Evolutionary conservation across 64 coral and sea anemone genomes (phyloP).

Genomic region (Acropora tenuis): DNA sequence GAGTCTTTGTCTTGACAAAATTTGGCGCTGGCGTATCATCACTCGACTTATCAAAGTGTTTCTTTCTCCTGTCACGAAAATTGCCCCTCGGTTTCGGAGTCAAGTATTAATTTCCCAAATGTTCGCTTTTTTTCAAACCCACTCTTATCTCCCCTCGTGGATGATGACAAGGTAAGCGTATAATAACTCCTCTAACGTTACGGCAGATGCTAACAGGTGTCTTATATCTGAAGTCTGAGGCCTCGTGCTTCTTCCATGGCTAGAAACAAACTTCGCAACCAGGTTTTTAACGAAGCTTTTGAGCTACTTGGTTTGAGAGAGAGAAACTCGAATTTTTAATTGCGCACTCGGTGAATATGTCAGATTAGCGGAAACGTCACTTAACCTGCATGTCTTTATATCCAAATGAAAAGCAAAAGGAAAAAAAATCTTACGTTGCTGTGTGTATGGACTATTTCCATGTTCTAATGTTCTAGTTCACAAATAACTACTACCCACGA

Average conservation of each 20-base stretch:
- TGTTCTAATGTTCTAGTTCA: too few relatives aligned
- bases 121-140: not conserved
- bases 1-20: not conserved
- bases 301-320: too few relatives aligned
- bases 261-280: too few relatives aligned
- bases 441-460: too few relatives aligned
- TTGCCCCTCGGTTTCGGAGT: not conserved
- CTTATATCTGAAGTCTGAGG: not conserved
- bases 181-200: not conserved
- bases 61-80: not conserved
- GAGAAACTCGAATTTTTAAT: too few relatives aligned
- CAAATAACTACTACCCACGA: too few relatives aligned
- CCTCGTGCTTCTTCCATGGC: not conserved
- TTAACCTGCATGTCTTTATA: too few relatives aligned
- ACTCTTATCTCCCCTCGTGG: slow-evolving; percentile 7
- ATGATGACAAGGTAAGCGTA: not conserved
- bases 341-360: too few relatives aligned
- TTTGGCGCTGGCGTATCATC: not conserved
- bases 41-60: not conserved
- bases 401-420: too few relatives aligned
- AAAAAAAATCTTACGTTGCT: too few relatives aligned
- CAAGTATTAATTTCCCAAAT: not conserved
- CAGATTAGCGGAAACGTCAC: too few relatives aligned
- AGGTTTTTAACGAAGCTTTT: too few relatives aligned
- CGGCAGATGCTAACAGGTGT: not conserved